Base-by-base conservation (phyloP, 2,113 vertebrate genomes). In the Bagarius yarrelli region DNA sequence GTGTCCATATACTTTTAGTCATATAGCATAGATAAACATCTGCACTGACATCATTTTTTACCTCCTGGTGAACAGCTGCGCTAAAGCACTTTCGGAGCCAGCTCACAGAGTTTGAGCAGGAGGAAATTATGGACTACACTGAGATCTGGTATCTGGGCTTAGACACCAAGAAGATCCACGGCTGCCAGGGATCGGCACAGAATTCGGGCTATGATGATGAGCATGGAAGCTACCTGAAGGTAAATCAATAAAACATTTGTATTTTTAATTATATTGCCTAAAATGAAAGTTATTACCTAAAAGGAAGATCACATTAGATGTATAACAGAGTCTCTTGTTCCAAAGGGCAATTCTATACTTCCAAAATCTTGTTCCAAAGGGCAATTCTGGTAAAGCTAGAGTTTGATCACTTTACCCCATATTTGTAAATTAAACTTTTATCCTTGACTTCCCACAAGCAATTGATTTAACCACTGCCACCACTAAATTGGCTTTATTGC, bases 61-160 rank as follows among this genome's bases (percentile, higher is more conserved):
- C 25, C 32, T 5, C 67, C 63, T 25, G 44, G 15, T 19, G 19
- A 70, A 84, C 92, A 98, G 96, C 96, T 90, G 96, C 96, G 23
- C 89, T 98, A 79, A 96, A 92, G 90, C 90, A 92, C 89, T 98
- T 97, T 90, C 94, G 93, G 89, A 94, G 93, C 50, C 91, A 92
- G 21, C 89, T 98, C 89, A 95, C 95, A 8, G 90, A 92, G 76
- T 97, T 94, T 79, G 97, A 98, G 82, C 94, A 94, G 90, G 95
- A 94, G 84, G 96, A 98, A 86, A 94, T 98, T 87, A 92, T 95
- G 89, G 94, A 95, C 90, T 97, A 95, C 81, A 81, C 93, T 16
- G 96, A 97, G 87, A 90, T 98, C 78, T 98, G 95, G 96, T 97
- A 94, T 91, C 92, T 97, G 89, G 97, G 96, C 13, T 91, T 96